These are phyloP conservation scores for Nesogale talazaci DNA, from an alignment of 2,113 vertebrate genomes.

Conservation along the genomic window DNA sequence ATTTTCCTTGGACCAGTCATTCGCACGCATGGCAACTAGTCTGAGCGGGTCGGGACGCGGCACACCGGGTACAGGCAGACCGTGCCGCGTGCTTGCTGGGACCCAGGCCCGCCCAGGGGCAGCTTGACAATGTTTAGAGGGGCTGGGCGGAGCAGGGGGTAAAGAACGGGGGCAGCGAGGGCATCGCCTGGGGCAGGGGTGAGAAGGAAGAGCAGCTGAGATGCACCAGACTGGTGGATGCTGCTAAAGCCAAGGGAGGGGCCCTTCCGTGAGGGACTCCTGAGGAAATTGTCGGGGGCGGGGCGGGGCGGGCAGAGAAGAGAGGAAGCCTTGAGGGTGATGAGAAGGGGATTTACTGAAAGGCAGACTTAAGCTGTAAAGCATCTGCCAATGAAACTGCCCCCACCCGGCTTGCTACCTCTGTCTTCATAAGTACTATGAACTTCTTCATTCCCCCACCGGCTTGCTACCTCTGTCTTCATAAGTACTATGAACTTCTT, in stretches of 20 bases:
- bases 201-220: too few species aligned
- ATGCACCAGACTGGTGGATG: neutral
- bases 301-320: slow-evolving; percentile 52
- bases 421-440: neutral
- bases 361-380: neutral
- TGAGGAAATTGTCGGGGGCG: neutral
- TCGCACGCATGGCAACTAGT: neutral
- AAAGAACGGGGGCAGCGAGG: neutral
- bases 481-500: slow-evolving; percentile 55
- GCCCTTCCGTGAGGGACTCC: slow-evolving; percentile 67
- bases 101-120: slow-evolving; percentile 22
- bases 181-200: too few species aligned
- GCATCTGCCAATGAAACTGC: neutral
- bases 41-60: slow-evolving; percentile 58
- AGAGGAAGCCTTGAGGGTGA: slow-evolving; percentile 32
- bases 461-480: slow-evolving; percentile 11
- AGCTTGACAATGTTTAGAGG: slow-evolving; percentile 67
- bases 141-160: neutral
- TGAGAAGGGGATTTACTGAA: slow-evolving; percentile 4
- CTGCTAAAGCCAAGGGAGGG: slow-evolving; percentile 41
- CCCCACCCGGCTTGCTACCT: slow-evolving; percentile 51
- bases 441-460: too few species aligned
- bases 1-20: slow-evolving; percentile 62
- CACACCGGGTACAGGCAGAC: slow-evolving; percentile 62
- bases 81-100: slow-evolving; percentile 27